A percentile compares a stretch with the other conserved stretches of the same genome.
Evolutionary conservation across 2,797 vertebrate genomes (phyloP).

Genomic region (Lepilemur ruficaudatus): DNA sequence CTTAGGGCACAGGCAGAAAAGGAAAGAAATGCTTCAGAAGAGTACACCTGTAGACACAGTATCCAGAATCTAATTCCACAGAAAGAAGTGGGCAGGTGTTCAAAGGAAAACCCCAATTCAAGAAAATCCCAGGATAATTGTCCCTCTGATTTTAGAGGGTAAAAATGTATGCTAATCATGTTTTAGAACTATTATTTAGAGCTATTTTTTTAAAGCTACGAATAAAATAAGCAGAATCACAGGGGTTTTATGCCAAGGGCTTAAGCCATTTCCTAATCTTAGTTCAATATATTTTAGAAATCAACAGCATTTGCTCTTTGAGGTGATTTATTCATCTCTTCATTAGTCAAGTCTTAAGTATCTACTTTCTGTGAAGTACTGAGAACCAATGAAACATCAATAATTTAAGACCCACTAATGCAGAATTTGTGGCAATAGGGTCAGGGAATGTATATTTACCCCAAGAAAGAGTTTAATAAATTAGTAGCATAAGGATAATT

Average conservation of each 20-base stretch:
- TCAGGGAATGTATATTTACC: not conserved
- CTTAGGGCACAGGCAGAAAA: not conserved
- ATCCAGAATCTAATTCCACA: not conserved
- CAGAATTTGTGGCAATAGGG: not conserved
- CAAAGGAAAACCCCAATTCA: not conserved
- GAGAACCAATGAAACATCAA: not conserved
- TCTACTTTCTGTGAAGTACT: not conserved
- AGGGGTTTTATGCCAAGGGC: not conserved
- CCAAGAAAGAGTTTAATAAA: constrained; percentile 30
- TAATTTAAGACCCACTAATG: not conserved
- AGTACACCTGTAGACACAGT: not conserved
- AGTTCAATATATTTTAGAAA: not conserved
- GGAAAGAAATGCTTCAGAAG: not conserved
- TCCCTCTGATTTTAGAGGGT: constrained; percentile 9
- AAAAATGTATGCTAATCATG: not conserved
- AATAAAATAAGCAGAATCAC: constrained; percentile 29
- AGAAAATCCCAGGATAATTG: not conserved
- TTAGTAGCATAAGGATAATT: constrained; percentile 25
- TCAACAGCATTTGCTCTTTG: not conserved
- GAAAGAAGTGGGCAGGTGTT: not conserved
- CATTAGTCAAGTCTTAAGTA: not conserved
- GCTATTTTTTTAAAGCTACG: not conserved
- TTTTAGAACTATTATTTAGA: not conserved
- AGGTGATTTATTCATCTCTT: not conserved
- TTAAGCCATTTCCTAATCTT: not conserved